A percentile compares a stretch with the other conserved stretches of the same genome.
phyloP scores from a whole-genome alignment of 2,797 vertebrate genomes.

The Lepilemur ruficaudatus region DNA sequence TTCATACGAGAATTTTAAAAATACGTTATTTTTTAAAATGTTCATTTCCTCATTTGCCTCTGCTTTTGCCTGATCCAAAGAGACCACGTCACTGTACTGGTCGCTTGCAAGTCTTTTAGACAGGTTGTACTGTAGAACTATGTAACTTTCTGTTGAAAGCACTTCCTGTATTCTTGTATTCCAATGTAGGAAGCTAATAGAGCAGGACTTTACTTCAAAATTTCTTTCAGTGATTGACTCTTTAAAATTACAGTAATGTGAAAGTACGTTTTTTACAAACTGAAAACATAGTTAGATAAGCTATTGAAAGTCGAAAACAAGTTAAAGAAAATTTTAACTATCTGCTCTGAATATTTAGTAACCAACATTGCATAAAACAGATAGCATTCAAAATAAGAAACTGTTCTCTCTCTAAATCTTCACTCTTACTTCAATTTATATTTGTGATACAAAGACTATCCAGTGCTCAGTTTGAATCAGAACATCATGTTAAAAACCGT shows the following conservation, averaged over 20 bases:
- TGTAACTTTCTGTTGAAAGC: slow-evolving; percentile 86
- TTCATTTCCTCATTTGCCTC: slow-evolving; percentile 74
- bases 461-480: slow-evolving; percentile 51
- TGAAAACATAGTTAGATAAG: slow-evolving; percentile 37
- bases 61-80: slow-evolving; percentile 82
- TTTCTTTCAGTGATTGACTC: slow-evolving; percentile 76
- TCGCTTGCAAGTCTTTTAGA: slow-evolving; percentile 81
- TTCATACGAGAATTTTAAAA: slow-evolving; percentile 73
- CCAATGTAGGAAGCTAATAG: slow-evolving; percentile 82
- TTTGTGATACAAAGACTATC: slow-evolving; percentile 65
- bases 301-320: slow-evolving; percentile 47
- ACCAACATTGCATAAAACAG: slow-evolving; percentile 22
- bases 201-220: slow-evolving; percentile 75
- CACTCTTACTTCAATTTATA: slow-evolving; percentile 62
- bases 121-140: slow-evolving; percentile 84
- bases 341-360: slow-evolving; percentile 37
- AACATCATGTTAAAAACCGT: slow-evolving; percentile 52
- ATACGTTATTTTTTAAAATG: slow-evolving; percentile 55
- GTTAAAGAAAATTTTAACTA: slow-evolving; percentile 6
- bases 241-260: slow-evolving; percentile 65
- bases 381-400: slow-evolving; percentile 38
- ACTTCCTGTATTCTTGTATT: slow-evolving; percentile 81
- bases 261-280: slow-evolving; percentile 55
- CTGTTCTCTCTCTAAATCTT: slow-evolving; percentile 48
- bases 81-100: slow-evolving; percentile 78